Evolutionary conservation across 2,888 invertebrate genomes (phyloP).

Genomic region (Caradrina kadenii): DNA sequence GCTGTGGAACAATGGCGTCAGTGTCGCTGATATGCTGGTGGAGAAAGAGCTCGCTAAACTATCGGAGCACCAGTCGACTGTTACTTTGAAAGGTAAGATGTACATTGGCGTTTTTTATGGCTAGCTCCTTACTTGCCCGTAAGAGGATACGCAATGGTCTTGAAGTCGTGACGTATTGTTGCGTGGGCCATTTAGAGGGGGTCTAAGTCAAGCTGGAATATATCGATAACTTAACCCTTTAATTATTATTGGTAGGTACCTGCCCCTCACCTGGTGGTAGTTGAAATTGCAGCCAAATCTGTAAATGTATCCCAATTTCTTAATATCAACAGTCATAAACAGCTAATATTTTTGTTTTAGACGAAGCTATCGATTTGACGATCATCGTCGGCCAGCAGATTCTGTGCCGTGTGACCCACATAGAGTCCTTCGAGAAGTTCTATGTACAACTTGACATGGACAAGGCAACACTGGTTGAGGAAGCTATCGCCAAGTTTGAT

Average conservation of each 20-base stretch:
- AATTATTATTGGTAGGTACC: too few relatives aligned
- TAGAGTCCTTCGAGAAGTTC: conserved; percentile 83
- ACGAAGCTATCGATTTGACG: conserved; percentile 86
- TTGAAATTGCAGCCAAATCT: too few relatives aligned
- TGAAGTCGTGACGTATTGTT: too few relatives aligned
- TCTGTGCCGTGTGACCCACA: conserved; percentile 83
- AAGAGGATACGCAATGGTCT: too few relatives aligned
- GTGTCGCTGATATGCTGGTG: conserved; percentile 87
- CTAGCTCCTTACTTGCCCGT: not conserved
- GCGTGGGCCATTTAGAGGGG: too few relatives aligned
- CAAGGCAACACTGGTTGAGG: conserved; percentile 82
- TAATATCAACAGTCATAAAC: not conserved
- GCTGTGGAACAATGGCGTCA: conserved; percentile 84
- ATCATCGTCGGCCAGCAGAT: conserved; percentile 86
- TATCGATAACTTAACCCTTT: too few relatives aligned
- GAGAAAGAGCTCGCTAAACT: conserved; percentile 85
- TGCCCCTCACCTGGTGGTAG: too few relatives aligned
- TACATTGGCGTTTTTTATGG: not conserved
- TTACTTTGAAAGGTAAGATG: conserved; percentile 82
- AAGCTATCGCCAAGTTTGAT: conserved; percentile 80
- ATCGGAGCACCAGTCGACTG: conserved; percentile 81
- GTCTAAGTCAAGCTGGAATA: too few relatives aligned
- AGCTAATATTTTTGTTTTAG: conserved; percentile 70
- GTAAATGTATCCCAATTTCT: too few relatives aligned
- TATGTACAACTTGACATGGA: conserved; percentile 84